Evolutionary conservation across 2,113 vertebrate genomes (phyloP).

Genomic region (Tyto alba): DNA sequence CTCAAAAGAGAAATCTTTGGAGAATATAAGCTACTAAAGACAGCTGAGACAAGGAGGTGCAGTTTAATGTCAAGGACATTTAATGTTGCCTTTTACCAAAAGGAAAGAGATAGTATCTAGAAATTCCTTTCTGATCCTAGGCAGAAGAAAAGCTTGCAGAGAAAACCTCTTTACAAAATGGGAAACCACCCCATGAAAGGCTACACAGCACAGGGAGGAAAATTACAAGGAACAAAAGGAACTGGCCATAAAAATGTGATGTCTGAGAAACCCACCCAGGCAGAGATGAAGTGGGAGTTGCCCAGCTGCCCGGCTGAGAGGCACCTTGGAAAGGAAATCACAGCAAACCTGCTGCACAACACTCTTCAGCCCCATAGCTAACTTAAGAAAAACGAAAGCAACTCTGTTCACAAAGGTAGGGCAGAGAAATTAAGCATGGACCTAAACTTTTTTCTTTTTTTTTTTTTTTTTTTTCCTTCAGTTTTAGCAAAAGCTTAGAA

Average conservation of each 20-base stretch:
- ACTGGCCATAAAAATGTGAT: fast-evolving
- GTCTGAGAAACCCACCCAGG: not conserved
- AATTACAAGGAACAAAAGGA: not conserved
- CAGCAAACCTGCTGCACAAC: not conserved
- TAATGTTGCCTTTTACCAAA: not conserved
- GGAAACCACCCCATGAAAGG: not conserved
- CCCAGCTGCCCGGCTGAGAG: fast-evolving
- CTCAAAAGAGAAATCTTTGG: not conserved
- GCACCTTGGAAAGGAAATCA: not conserved
- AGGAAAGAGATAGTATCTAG: not conserved
- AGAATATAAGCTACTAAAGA: not conserved
- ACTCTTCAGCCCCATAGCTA: fast-evolving
- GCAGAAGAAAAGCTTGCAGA: not conserved
- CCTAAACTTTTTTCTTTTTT: too few relatives aligned
- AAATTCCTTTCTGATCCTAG: not conserved
- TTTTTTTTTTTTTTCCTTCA: not conserved
- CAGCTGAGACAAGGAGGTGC: not conserved
- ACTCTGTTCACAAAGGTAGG: not conserved
- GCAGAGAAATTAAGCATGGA: not conserved
- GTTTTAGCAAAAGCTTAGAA: not conserved
- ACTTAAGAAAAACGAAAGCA: not conserved
- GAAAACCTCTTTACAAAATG: not conserved
- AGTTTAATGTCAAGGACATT: not conserved
- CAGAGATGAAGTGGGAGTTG: not conserved
- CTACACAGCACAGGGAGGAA: not conserved